phyloP scores from a whole-genome alignment of 2,888 invertebrate genomes.

The Plebejus argus region DNA sequence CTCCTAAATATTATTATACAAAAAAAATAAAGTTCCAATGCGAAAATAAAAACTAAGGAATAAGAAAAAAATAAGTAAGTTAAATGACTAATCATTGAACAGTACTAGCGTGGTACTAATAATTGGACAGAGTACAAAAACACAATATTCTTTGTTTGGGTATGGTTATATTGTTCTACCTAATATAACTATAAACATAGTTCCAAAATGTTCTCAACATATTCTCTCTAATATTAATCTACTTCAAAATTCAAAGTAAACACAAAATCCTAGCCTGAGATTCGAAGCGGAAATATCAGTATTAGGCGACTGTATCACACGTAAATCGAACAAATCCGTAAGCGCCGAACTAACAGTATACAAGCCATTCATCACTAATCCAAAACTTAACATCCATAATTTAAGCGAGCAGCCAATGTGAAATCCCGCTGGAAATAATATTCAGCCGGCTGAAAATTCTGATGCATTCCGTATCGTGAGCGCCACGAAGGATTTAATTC shows the following conservation, averaged over 20 bases:
- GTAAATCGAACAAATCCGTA: slow-evolving; percentile 19
- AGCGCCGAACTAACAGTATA: slow-evolving; percentile 34
- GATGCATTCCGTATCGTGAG: slow-evolving; percentile 63
- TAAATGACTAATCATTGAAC: too few species aligned
- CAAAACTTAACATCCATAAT: slow-evolving; percentile 48
- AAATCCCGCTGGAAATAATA: slow-evolving; percentile 69
- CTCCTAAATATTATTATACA: too few species aligned
- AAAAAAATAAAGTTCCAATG: too few species aligned
- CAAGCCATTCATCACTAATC: slow-evolving; percentile 50
- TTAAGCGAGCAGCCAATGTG: slow-evolving; percentile 59
- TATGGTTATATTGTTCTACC: too few species aligned
- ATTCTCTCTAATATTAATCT: not conserved
- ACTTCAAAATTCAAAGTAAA: not conserved
- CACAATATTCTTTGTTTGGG: too few species aligned
- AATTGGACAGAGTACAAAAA: too few species aligned
- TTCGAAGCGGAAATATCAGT: not conserved
- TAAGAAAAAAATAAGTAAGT: too few species aligned
- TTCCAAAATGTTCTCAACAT: not conserved
- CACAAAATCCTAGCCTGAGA: not conserved
- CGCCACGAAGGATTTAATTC: slow-evolving; percentile 71
- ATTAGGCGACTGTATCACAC: slow-evolving; percentile 7
- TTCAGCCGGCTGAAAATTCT: slow-evolving; percentile 76
- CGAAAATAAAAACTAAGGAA: too few species aligned
- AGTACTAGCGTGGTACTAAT: too few species aligned
- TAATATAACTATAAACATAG: too few species aligned